Evolutionary conservation across 2,113 vertebrate genomes (phyloP), one percentile per base, ranked within the genome.

Genomic region (Panthera tigris): DNA sequence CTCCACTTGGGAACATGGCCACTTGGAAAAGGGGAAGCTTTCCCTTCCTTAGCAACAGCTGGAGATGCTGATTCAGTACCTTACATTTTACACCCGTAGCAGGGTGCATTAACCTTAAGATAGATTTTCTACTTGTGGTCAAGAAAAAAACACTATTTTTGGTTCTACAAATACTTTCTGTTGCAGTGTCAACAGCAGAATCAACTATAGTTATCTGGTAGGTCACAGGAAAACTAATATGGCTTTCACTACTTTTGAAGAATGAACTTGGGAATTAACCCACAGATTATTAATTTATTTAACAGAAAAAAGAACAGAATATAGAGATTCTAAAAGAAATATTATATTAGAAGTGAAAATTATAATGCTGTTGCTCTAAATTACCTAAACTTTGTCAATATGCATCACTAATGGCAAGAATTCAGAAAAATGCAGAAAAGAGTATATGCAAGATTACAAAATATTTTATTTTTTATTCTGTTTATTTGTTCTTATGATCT

Each of bases 1-100:
- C 98, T 98, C 97, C 95, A 86, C 86, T 96, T 96, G 97, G 92
- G 93, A 97, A 92, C 81, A 83, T 65, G 25, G 94, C 94, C 96
- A 89, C 52, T 95, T 97, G 96, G 95, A 96, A 63, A 94, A 97
- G 52, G 79, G 66, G 74, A 95, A 86, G 63, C 31, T 86, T 74
- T 91, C 68, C 81, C 33, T 79, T 36, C 39, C 76, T 95, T 78
- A 94, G 85, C 87, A 96, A 89, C 92, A 93, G 80, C 96, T 97
- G 81, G 84, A 81, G 65, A 92, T 90, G 86, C 88, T 97, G 93
- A 95, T 61, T 96, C 65, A 95, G 95, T 76, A 73, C 52, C 85
- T 94, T 97, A 82, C 29, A 23, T 89, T 52, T 87, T 65, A 94
- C 25, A 69, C 81, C 45, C 86, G 0, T 61, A 39, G 55, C 57